Evolutionary conservation across 1,140 invertebrate species (phyloP).

Genomic region (Colletes gigas): DNA sequence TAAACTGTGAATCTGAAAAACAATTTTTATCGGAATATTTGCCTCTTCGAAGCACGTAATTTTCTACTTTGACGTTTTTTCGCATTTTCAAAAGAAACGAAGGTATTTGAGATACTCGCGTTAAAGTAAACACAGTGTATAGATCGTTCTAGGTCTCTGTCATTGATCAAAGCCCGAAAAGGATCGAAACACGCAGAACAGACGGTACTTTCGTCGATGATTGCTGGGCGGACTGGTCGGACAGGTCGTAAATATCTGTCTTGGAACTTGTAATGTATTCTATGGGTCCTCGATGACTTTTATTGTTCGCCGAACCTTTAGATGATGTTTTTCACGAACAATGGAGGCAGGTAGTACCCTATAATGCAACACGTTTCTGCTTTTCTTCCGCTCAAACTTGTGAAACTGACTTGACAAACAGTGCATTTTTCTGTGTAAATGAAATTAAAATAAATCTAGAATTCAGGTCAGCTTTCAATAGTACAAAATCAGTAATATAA

Average conservation of each 20-base stretch:
- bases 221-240: constrained; percentile 51
- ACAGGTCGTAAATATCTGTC: constrained; percentile 59
- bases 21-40: too few species aligned
- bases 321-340: constrained; percentile 25
- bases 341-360: constrained; percentile 19
- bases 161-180: constrained; percentile 1
- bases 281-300: constrained; percentile 32
- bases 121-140: constrained; percentile 1
- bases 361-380: constrained; percentile 26
- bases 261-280: constrained; percentile 41
- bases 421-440: too few species aligned
- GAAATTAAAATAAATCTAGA: too few species aligned
- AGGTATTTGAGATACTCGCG: too few species aligned
- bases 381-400: neutral
- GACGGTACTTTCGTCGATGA: constrained; percentile 46
- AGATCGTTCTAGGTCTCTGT: constrained; percentile 58
- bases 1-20: too few species aligned
- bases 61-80: neutral
- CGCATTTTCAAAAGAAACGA: neutral
- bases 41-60: too few species aligned
- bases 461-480: neutral
- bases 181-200: constrained; percentile 5
- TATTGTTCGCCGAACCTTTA: constrained; percentile 13
- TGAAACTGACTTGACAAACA: neutral
- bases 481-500: too few species aligned